phyloP scores from a whole-genome alignment of 1,140 invertebrate genomes.

The Bursaphelenchus mucronatus region DNA sequence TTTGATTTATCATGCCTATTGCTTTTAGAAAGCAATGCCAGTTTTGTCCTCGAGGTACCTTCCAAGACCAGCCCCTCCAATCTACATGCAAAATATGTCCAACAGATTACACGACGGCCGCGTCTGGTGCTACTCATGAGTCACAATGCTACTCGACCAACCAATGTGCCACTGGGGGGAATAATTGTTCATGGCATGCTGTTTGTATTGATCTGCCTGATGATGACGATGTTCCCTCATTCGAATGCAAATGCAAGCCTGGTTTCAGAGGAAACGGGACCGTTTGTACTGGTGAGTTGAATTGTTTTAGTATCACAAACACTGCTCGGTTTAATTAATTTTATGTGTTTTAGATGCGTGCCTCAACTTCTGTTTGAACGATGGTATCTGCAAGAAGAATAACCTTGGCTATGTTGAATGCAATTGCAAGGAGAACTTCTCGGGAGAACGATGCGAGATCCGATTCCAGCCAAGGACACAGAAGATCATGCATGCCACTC shows the following conservation, averaged over 20 bases:
- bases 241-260: constrained; percentile 85
- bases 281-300: constrained; percentile 69
- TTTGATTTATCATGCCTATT: no score
- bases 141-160: constrained; percentile 61
- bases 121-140: constrained; percentile 61
- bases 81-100: constrained; percentile 81
- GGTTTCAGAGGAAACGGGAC: constrained; percentile 76
- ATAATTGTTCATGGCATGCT: constrained; percentile 66
- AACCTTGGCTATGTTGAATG: constrained; percentile 55
- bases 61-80: constrained; percentile 84
- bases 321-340: constrained; percentile 16
- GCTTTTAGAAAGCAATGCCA: constrained; percentile 71
- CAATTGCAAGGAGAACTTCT: constrained; percentile 56
- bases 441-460: constrained; percentile 57
- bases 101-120: constrained; percentile 82
- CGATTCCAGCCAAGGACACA: constrained; percentile 49
- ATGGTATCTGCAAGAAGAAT: constrained; percentile 82
- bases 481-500: constrained; percentile 32
- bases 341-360: constrained; percentile 71
- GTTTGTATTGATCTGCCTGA: constrained; percentile 82
- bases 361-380: constrained; percentile 80
- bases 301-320: constrained; percentile 65
- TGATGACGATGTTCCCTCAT: constrained; percentile 76
- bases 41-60: constrained; percentile 82
- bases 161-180: constrained; percentile 59